Conservation (phyloP, 92 coral and sea anemone species). For the Blastomussa wellsi region DNA sequence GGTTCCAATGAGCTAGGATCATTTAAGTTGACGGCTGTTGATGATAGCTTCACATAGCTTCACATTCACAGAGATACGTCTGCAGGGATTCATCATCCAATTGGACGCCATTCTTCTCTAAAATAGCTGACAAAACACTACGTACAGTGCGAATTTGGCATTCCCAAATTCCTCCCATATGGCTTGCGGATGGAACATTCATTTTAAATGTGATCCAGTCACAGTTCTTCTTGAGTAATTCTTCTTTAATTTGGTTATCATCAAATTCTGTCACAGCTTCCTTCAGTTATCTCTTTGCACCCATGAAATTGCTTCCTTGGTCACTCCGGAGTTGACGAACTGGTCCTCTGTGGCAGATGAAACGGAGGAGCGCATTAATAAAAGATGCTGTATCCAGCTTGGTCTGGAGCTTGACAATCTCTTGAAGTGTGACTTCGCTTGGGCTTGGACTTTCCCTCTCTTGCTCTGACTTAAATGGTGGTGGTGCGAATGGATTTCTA, state of each 20-base stretch:
- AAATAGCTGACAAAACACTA: constrained; percentile 25
- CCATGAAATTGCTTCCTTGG: no score
- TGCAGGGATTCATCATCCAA: constrained; percentile 27
- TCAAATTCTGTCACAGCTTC: no score
- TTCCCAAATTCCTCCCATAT: constrained; percentile 58
- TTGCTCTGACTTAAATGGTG: neutral
- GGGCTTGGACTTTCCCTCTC: neutral
- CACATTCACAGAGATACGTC: constrained; percentile 7
- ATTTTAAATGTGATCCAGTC: no score
- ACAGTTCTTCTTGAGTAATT: no score
- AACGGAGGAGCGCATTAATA: neutral
- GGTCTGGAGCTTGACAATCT: constrained; percentile 4
- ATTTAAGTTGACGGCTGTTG: neutral
- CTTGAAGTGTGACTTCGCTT: no score
- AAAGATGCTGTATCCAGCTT: neutral
- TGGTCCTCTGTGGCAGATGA: constrained; percentile 7
- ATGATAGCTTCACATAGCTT: neutral
- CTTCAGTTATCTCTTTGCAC: no score
- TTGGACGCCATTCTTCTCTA: constrained; percentile 36
- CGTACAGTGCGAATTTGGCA: constrained; percentile 47
- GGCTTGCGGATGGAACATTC: no score
- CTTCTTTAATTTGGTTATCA: no score
- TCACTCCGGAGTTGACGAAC: no score
- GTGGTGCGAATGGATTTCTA: neutral
- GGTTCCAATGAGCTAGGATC: neutral